These are phyloP conservation scores for Drosophila anomalata DNA, from an alignment of 2,888 invertebrate genomes.

Conservation along the genomic window DNA sequence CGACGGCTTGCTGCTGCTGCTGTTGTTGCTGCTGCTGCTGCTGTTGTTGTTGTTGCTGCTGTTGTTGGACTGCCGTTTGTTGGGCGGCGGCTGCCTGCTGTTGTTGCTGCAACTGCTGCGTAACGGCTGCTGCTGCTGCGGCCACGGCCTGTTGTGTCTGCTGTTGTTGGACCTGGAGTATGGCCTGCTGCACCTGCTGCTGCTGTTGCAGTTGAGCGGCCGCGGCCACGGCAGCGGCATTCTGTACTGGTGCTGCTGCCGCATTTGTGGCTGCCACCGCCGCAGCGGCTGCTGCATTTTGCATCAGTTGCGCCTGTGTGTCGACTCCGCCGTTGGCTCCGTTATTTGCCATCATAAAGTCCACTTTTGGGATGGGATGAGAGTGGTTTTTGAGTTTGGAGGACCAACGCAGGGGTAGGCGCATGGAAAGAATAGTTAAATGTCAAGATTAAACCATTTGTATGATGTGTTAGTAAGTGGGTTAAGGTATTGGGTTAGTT, in stretches of 20 bases:
- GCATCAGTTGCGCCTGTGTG: constrained; percentile 78
- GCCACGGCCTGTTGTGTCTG: constrained; percentile 81
- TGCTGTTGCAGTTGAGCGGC: constrained; percentile 75
- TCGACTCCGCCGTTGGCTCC: constrained; percentile 79
- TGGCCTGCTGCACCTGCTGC: constrained; percentile 83
- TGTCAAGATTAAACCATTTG: constrained; percentile 80
- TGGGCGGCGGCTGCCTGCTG: constrained; percentile 79
- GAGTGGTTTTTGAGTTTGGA: constrained; percentile 29
- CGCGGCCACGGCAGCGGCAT: constrained; percentile 79
- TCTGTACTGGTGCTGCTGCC: constrained; percentile 72
- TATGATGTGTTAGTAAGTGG: constrained; percentile 61
- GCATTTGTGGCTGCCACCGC: constrained; percentile 79
- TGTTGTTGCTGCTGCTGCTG: constrained; percentile 53
- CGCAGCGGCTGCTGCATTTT: constrained; percentile 78
- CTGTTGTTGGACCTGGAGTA: constrained; percentile 83
- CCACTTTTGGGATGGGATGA: constrained; percentile 62
- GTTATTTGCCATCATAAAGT: constrained; percentile 84
- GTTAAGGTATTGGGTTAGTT: background rate
- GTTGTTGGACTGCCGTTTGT: constrained; percentile 46
- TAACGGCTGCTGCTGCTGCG: constrained; percentile 78
- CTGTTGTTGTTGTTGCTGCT: constrained; percentile 77
- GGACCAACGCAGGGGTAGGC: constrained; percentile 65
- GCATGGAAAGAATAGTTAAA: constrained; percentile 62
- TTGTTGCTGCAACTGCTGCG: constrained; percentile 81
- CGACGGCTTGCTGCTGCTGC: constrained; percentile 48